phyloP scores from a whole-genome alignment of 2,888 invertebrate genomes.

The Leptinotarsa peninsularis region DNA sequence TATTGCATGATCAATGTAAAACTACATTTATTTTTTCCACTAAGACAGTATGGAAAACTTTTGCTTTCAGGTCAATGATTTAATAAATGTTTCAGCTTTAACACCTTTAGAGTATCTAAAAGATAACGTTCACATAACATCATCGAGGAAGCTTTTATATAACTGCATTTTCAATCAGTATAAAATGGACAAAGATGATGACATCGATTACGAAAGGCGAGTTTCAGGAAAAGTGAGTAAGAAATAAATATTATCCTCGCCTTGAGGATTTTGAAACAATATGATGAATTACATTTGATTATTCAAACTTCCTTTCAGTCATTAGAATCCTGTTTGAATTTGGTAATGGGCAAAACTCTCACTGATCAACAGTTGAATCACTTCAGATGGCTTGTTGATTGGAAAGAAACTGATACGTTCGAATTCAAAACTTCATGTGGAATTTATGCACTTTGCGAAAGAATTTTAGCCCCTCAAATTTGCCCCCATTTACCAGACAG shows the following conservation, averaged over 20 bases:
- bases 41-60: too few relatives aligned
- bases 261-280: background rate
- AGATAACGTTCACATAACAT: conserved; percentile 75
- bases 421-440: conserved; percentile 85
- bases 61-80: too few relatives aligned
- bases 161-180: conserved; percentile 70
- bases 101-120: conserved; percentile 79
- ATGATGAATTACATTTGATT: too few relatives aligned
- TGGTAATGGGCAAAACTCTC: conserved; percentile 76
- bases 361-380: conserved; percentile 67
- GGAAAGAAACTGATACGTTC: conserved; percentile 68
- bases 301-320: conserved; percentile 62
- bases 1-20: too few relatives aligned
- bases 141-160: conserved; percentile 70
- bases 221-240: conserved; percentile 68
- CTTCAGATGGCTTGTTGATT: conserved; percentile 69
- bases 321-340: conserved; percentile 69
- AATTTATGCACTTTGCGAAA: conserved; percentile 81
- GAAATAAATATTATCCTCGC: background rate
- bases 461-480: conserved; percentile 72
- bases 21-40: too few relatives aligned
- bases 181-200: conserved; percentile 58
- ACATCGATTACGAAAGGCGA: conserved; percentile 55
- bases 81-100: conserved; percentile 68
- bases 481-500: conserved; percentile 67